phyloP scores from a whole-genome alignment of 1,140 invertebrate genomes.

The Camponotus floridanus region DNA sequence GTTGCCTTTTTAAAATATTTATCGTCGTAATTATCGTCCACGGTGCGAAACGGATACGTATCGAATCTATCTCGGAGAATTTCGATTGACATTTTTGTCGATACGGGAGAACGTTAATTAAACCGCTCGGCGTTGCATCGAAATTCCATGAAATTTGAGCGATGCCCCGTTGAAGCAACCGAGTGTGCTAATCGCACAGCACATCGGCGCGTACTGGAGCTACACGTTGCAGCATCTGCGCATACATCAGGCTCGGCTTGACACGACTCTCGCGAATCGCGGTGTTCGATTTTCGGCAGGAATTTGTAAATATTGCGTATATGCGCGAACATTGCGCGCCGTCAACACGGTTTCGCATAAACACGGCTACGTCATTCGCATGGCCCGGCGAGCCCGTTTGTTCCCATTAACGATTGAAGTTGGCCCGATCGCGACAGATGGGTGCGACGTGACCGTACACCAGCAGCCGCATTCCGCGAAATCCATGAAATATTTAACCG shows the following conservation, averaged over 20 bases:
- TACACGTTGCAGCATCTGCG: constrained; percentile 76
- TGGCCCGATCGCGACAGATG: constrained; percentile 83
- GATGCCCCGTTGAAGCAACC: constrained; percentile 39
- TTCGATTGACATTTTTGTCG: constrained; percentile 60
- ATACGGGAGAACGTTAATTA: constrained; percentile 61
- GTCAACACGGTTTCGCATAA: constrained; percentile 74
- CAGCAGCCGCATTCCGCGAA: constrained; percentile 81
- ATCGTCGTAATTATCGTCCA: constrained; percentile 38
- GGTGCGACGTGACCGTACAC: constrained; percentile 81
- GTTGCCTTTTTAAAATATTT: not conserved
- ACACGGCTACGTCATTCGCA: constrained; percentile 78
- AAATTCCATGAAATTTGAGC: constrained; percentile 60
- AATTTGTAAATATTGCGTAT: constrained; percentile 81
- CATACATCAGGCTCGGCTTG: constrained; percentile 75
- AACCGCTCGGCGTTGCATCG: constrained; percentile 46
- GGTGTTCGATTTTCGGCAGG: constrained; percentile 76
- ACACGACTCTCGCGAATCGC: constrained; percentile 70
- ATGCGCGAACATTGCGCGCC: constrained; percentile 54
- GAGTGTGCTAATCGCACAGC: constrained; percentile 67
- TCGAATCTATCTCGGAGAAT: constrained; percentile 51
- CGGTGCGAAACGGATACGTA: constrained; percentile 25
- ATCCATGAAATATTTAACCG: constrained; percentile 84
- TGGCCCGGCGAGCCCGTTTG: constrained; percentile 75
- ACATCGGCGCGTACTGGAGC: constrained; percentile 73
- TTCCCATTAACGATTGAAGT: constrained; percentile 84